A percentile compares a stretch with the other conserved stretches of the same genome.
These are phyloP conservation scores for Caenorhabditis plicata DNA, from an alignment of 2,888 invertebrate genomes.

Conservation along the genomic window DNA sequence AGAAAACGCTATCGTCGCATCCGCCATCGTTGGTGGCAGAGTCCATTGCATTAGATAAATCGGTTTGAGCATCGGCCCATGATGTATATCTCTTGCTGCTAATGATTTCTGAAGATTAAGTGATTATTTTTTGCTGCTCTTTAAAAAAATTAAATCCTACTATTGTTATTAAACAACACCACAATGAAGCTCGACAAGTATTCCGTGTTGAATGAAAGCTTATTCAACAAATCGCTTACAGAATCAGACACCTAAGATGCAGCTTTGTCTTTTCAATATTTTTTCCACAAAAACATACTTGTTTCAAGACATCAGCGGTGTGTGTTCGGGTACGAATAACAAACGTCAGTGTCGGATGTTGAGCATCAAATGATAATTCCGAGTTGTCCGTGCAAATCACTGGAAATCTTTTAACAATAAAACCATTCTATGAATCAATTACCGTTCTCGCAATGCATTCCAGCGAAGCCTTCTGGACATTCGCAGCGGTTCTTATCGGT, in stretches of 20 bases:
- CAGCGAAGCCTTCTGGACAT: conserved; percentile 41
- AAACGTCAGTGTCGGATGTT: conserved; percentile 46
- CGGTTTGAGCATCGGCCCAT: conserved; percentile 16
- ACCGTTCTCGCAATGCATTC: conserved; percentile 44
- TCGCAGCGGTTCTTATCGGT: conserved; percentile 19
- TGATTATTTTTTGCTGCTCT: neutral
- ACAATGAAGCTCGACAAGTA: conserved; percentile 46
- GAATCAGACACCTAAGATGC: conserved; percentile 16
- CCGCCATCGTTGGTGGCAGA: conserved; percentile 25
- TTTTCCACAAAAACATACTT: conserved; percentile 24
- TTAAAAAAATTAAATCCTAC: conserved; percentile 27
- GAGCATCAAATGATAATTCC: conserved; percentile 37
- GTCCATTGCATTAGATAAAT: conserved; percentile 23
- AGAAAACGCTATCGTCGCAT: conserved; percentile 40
- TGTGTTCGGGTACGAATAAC: conserved; percentile 38
- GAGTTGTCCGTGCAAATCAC: conserved; percentile 43
- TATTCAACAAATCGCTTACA: conserved; percentile 9
- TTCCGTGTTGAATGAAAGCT: conserved; percentile 34
- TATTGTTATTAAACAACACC: conserved; percentile 50
- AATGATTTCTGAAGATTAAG: conserved; percentile 22
- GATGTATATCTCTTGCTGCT: conserved; percentile 20
- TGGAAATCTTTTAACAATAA: conserved; percentile 6
- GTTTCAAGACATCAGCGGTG: conserved; percentile 35
- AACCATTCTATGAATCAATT: neutral
- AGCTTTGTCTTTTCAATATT: neutral